Evolutionary conservation across 2,888 invertebrate genomes (phyloP).

Genomic region (Eugnorisma glareosa): DNA sequence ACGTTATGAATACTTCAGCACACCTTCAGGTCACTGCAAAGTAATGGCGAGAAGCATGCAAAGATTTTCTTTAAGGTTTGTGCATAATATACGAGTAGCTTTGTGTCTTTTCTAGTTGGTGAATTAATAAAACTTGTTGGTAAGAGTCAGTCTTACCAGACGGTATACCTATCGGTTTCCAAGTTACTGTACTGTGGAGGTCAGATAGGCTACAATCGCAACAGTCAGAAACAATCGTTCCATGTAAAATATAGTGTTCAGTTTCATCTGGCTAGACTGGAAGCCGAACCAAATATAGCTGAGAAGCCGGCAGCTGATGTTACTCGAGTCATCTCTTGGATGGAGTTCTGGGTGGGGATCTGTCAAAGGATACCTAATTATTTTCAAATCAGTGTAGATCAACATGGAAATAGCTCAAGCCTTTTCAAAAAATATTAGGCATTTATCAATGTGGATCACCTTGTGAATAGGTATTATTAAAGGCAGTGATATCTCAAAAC

Average conservation of each 20-base stretch:
- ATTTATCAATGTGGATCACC: background rate
- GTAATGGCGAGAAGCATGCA: constrained; percentile 51
- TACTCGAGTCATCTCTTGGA: background rate
- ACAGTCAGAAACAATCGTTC: background rate
- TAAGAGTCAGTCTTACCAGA: background rate
- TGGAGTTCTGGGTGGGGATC: background rate
- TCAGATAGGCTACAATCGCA: background rate
- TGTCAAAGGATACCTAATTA: background rate
- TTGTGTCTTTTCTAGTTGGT: background rate
- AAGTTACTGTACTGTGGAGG: background rate
- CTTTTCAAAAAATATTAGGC: background rate
- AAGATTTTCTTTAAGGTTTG: constrained; percentile 31
- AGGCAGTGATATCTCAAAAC: background rate
- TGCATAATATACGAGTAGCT: constrained; percentile 25
- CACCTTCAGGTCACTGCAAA: constrained; percentile 35
- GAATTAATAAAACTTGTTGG: background rate
- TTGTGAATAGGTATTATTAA: background rate
- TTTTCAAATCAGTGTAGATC: background rate
- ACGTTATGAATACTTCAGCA: constrained; percentile 54
- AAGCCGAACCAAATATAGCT: background rate
- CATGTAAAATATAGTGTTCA: background rate
- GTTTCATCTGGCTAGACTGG: background rate
- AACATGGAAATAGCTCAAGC: background rate
- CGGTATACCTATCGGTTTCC: background rate
- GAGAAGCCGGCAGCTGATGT: background rate